Base-by-base conservation (phyloP, 2,113 vertebrate species). In the Collichthys lucidus region DNA sequence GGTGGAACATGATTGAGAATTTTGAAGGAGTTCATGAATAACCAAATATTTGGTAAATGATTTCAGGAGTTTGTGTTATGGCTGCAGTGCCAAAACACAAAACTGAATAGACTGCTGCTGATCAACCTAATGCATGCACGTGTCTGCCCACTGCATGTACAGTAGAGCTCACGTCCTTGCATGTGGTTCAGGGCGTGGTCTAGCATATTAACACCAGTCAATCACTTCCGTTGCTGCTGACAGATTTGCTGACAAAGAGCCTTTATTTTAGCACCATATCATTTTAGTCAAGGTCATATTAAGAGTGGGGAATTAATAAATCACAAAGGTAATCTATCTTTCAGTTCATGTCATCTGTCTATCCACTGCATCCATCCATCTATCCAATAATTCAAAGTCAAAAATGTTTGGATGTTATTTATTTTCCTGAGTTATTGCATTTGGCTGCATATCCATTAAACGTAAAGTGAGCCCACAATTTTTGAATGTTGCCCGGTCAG, bases 171-270 rank as follows among this genome's bases (percentile, higher is more conserved):
- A 10, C 66, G 68, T 49, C 76, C 80, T 77, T 81, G 69, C 50
- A 1, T 26, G 22, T 46, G 29, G 19, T 11, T 14, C 44, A 59
- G 35, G 77, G 78, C 40, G 86, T 49, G 53, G 75, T 22, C 52
- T 16, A 19, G 86, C 86, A 84, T 67, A 84, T 82, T 86, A 88
- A 91, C 66, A 68, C 31, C 64, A 74, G 72, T 85, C 89, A 74
- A 61, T 88, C 84, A 84, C 59, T 49, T 75, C 22, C 42, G 35
- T 44, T 22, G 44, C 80, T 68, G 7, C 29, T 47, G 73, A 62
- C 80, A 88, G 66, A 80, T 83, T 67, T 86, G 76, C 83, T 91
- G 88, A 88, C 82, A 74, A 73, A 87, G 65, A n/a, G 2, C 9
- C 42, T 57, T 16, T 11, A 2, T 77, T 85, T 61, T 65, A 64